phyloP scores from a whole-genome alignment of 2,113 vertebrate genomes.

The Campylomormyrus numenius region DNA sequence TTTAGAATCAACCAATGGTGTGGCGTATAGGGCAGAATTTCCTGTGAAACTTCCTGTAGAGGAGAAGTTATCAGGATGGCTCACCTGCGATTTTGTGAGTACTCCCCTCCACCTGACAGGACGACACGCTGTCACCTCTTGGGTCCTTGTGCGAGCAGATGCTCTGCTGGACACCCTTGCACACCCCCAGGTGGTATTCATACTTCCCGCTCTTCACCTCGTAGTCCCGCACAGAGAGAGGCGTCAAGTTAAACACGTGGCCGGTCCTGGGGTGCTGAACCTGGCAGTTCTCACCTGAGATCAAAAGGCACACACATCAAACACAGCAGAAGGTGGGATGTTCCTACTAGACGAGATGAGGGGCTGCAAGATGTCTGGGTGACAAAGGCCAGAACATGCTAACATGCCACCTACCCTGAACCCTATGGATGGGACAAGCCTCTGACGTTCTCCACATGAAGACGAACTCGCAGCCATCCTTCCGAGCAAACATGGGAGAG shows the following conservation, averaged over 20 bases:
- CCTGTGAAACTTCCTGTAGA: neutral
- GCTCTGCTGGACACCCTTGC: constrained; percentile 53
- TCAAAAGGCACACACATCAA: neutral
- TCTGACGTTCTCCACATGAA: constrained; percentile 90
- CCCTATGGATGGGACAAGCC: constrained; percentile 76
- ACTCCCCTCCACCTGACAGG: constrained; percentile 65
- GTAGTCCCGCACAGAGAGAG: constrained; percentile 63
- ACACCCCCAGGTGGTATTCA: constrained; percentile 78
- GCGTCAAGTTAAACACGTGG: constrained; percentile 69
- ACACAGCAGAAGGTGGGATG: neutral
- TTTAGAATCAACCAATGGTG: neutral
- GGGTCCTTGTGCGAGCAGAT: constrained; percentile 48
- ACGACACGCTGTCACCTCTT: constrained; percentile 46
- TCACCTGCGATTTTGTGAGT: constrained; percentile 75
- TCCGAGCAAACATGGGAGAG: constrained; percentile 73
- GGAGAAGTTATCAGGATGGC: neutral
- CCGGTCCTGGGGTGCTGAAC: constrained; percentile 77
- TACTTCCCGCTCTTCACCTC: constrained; percentile 60
- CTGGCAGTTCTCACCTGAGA: constrained; percentile 71
- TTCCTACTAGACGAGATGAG: neutral
- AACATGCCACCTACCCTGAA: constrained; percentile 60
- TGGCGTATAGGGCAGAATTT: neutral
- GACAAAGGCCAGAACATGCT: neutral
- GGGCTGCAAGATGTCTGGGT: neutral
- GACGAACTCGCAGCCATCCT: constrained; percentile 77